Conservation (phyloP, 2,888 invertebrate species). For the Smittia sp. region DNA sequence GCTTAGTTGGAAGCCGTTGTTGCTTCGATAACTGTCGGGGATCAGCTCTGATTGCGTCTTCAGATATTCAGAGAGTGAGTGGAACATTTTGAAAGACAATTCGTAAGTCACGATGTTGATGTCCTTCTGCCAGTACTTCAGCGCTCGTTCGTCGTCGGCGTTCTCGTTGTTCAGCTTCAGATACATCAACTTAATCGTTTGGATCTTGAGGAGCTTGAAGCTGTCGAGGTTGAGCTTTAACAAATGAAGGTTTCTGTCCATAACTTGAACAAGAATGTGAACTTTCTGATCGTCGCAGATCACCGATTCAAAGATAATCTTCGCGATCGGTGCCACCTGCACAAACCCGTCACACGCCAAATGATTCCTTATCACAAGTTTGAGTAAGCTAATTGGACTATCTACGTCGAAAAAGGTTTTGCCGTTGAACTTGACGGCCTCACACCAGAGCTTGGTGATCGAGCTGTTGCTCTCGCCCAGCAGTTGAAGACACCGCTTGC, state of each 20-base stretch:
- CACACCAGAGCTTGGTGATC: slow-evolving; percentile 27
- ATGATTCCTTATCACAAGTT: slow-evolving; percentile 24
- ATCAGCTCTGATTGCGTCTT: background rate
- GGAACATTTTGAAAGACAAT: slow-evolving; percentile 34
- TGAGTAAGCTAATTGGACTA: slow-evolving; percentile 10
- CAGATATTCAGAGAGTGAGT: slow-evolving; percentile 20
- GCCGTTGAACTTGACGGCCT: slow-evolving; percentile 14
- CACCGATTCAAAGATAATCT: slow-evolving; percentile 27
- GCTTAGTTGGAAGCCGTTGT: slow-evolving; percentile 36
- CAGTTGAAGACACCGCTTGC: slow-evolving; percentile 43
- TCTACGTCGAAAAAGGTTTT: background rate
- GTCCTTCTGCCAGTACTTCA: slow-evolving; percentile 38
- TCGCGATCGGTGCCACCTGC: slow-evolving; percentile 12
- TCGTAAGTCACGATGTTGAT: slow-evolving; percentile 30
- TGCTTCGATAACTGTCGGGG: slow-evolving; percentile 26
- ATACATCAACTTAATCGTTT: slow-evolving; percentile 32
- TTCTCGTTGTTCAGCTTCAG: background rate
- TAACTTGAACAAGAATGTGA: slow-evolving; percentile 28
- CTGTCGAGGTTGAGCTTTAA: background rate
- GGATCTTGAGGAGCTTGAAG: background rate
- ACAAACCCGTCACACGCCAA: background rate
- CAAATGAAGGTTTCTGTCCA: slow-evolving; percentile 35
- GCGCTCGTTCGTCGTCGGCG: slow-evolving; percentile 20
- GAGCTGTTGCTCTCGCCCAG: slow-evolving; percentile 45
- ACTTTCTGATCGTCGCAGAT: slow-evolving; percentile 15